Base-by-base conservation (phyloP, 2,888 invertebrate genomes). In the Sminthurides aquaticus region DNA sequence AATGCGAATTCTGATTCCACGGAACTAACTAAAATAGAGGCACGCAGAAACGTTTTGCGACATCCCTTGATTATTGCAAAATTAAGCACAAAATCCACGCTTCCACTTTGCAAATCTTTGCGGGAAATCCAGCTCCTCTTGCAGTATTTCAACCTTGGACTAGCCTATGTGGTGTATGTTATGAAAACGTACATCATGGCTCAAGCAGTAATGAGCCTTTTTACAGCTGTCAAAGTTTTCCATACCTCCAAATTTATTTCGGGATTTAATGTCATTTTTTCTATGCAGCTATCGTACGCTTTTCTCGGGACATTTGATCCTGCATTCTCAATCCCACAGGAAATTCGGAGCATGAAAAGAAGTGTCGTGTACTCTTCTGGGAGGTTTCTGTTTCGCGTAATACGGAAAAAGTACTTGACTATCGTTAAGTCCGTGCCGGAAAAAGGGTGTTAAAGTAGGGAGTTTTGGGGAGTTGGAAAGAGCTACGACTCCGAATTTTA, bases 61-160 rank as follows among this genome's bases (percentile, higher is more conserved):
- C 43, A 34, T 5, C 15, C 15, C 15, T 15, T 11, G 8, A 34
- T 34, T 11, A 11, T 15, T 15, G 5, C 43, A 15, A 34, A 34
- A 15, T 34, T 34, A 11, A 34, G 5, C 43, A 34, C 43, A 11
- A 34, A 34, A 34, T 34, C 43, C 8, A 34, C 43, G 15, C 43
- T 11, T 5, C 8, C 5, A 34, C 15, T 34, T 11, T 34, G 43
- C 15, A 34, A 34, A 34, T 11, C 43, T 15, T 34, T 34, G 43
- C 5, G 43, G 43, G 15, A 34, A 34, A 34, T 34, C 43, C 43
- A 34, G 43, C 43, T 34, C 43, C 20, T 18, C 20, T 15, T 52
- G 5, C 52, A 52, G 22, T 52, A 52, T 22, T 52, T 52, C 52
- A 52, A 52, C 52, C 52, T 52, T 5, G 52, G 52, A 8, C 20